A percentile compares a stretch with the other conserved stretches of the same genome.
phyloP scores from a whole-genome alignment of 2,113 vertebrate species.

The Lanius ludovicianus region DNA sequence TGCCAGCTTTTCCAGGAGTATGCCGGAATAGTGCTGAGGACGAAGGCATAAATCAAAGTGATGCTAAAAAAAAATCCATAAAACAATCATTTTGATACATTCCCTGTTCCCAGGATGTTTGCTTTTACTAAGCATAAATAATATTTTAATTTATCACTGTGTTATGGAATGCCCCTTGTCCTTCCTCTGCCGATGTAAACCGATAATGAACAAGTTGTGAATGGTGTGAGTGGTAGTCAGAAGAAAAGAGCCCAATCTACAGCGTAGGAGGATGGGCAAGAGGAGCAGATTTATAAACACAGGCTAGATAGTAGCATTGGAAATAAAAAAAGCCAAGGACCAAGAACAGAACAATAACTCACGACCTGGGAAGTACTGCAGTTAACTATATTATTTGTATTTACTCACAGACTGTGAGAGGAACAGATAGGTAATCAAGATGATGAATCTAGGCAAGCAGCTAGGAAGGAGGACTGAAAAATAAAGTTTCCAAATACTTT shows the following conservation, averaged over 20 bases:
- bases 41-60: not conserved
- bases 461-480: not conserved
- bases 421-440: not conserved
- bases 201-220: rapidly evolving
- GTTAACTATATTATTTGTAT: not conserved
- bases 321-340: not conserved
- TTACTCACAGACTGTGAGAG: not conserved
- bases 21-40: not conserved
- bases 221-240: not conserved
- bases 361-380: not conserved
- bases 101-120: not conserved
- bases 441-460: not conserved
- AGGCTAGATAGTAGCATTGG: not conserved
- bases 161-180: not conserved
- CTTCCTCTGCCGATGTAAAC: not conserved
- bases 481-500: not conserved
- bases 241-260: not conserved
- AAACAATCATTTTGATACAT: not conserved
- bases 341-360: not conserved
- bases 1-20: not conserved
- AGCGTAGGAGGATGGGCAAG: not conserved
- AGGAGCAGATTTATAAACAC: not conserved
- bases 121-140: not conserved
- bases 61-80: not conserved
- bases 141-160: not conserved